A percentile compares a stretch with the other conserved stretches of the same genome.
phyloP scores from a whole-genome alignment of 2,113 vertebrate genomes.

The Agapornis roseicollis region DNA sequence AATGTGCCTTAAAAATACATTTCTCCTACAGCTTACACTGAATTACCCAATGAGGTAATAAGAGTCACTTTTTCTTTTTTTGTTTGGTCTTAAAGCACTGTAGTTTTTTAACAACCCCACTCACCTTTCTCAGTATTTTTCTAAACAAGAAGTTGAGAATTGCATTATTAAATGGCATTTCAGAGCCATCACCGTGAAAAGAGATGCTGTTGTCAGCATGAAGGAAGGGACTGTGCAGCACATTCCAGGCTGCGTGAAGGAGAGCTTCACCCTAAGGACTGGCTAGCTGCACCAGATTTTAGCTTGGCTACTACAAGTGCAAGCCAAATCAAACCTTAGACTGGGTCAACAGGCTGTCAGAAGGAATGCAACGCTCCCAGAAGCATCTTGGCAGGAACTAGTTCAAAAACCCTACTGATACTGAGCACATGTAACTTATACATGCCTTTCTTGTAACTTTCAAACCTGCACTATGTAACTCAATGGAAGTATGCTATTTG shows the following conservation, averaged over 20 bases:
- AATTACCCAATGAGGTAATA: neutral
- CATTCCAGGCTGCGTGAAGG: neutral
- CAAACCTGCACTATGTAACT: neutral
- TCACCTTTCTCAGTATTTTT: neutral
- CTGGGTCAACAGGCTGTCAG: neutral
- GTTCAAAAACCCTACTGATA: neutral
- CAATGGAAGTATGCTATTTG: neutral
- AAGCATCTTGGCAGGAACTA: neutral
- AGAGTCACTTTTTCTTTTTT: neutral
- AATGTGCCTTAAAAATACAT: neutral
- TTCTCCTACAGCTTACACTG: neutral
- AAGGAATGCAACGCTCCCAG: neutral
- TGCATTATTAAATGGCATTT: neutral
- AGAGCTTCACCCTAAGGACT: neutral
- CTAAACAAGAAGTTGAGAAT: neutral
- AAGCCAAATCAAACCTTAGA: neutral
- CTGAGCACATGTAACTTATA: neutral
- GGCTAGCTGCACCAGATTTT: neutral
- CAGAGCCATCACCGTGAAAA: neutral
- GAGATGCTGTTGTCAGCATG: neutral
- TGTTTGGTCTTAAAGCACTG: neutral
- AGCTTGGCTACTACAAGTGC: neutral
- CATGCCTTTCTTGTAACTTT: neutral
- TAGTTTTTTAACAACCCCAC: neutral
- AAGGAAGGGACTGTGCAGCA: neutral